phyloP scores from a whole-genome alignment of 1,140 invertebrate species.

The Drosophila teissieri region DNA sequence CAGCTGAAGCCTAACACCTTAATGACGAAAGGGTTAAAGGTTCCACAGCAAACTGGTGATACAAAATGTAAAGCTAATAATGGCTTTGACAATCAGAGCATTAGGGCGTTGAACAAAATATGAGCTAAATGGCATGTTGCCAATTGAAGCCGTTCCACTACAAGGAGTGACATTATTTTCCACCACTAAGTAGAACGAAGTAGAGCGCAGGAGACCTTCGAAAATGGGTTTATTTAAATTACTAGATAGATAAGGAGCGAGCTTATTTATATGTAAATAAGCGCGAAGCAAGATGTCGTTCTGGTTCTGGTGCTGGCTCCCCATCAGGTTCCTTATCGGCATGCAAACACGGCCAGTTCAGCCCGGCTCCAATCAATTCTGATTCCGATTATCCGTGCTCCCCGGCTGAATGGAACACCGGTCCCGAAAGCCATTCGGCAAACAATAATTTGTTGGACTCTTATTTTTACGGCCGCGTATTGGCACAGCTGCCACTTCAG shows the following conservation, averaged over 20 bases:
- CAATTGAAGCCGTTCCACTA: neutral
- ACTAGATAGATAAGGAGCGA: slow-evolving; percentile 34
- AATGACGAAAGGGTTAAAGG: neutral
- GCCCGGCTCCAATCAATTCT: slow-evolving; percentile 41
- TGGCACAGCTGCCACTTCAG: slow-evolving; percentile 68
- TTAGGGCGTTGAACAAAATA: neutral
- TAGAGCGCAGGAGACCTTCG: slow-evolving; percentile 23
- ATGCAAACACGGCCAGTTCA: slow-evolving; percentile 16
- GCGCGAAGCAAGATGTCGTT: slow-evolving; percentile 33
- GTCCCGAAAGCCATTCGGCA: slow-evolving; percentile 32
- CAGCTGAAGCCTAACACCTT: neutral
- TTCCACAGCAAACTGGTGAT: neutral
- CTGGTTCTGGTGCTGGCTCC: slow-evolving; percentile 1
- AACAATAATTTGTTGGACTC: slow-evolving; percentile 45
- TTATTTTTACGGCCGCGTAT: slow-evolving; percentile 42
- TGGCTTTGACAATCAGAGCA: neutral
- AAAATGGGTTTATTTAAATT: slow-evolving; percentile 39
- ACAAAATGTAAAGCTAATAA: neutral
- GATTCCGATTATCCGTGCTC: slow-evolving; percentile 6
- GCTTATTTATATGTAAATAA: slow-evolving; percentile 41
- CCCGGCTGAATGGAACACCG: slow-evolving; percentile 30
- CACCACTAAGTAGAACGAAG: slow-evolving; percentile 9
- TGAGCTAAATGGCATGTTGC: neutral
- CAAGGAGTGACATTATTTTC: neutral
- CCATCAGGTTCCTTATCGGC: slow-evolving; percentile 32